Percentiles rank a stretch among this genome's conserved stretches.
Evolutionary conservation across 2,113 vertebrate genomes (phyloP).

Genomic region (Takifugu flavidus): DNA sequence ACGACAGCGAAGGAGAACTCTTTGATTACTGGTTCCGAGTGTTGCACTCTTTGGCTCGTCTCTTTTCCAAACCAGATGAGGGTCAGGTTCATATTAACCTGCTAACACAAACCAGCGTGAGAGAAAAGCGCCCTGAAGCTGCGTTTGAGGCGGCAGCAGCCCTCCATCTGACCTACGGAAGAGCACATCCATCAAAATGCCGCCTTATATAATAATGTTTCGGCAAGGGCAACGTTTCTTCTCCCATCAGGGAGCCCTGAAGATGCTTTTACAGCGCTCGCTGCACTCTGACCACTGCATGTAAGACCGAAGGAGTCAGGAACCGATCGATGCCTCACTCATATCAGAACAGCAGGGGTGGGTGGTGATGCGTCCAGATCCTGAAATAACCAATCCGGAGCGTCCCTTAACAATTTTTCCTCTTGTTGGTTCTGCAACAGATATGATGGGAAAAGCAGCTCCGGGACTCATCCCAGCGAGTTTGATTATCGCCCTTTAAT

Average conservation of each 20-base stretch:
- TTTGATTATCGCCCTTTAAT: constrained; percentile 30
- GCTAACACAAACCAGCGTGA: not conserved
- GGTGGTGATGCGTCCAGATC: constrained; percentile 35
- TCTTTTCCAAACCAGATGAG: not conserved
- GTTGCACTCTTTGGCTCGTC: not conserved
- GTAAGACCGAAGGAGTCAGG: not conserved
- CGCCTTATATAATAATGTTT: constrained; percentile 24
- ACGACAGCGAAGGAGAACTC: not conserved
- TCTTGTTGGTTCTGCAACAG: constrained; percentile 1
- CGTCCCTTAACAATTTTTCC: not conserved
- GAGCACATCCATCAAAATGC: constrained; percentile 19
- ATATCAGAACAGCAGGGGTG: constrained; percentile 43
- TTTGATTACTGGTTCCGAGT: not conserved
- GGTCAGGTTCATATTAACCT: not conserved
- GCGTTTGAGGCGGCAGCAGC: too few species aligned
- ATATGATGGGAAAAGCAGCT: constrained; percentile 20
- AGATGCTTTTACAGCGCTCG: constrained; percentile 36
- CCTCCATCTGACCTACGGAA: not conserved
- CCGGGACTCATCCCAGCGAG: constrained; percentile 30
- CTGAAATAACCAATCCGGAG: constrained; percentile 4
- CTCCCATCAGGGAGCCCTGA: constrained; percentile 23
- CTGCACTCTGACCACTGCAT: constrained; percentile 42
- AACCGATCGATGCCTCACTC: constrained; percentile 45
- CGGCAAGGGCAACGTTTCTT: constrained; percentile 20
- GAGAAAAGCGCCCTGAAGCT: not conserved